phyloP scores from a whole-genome alignment of 2,797 vertebrate species.

The Myotis pilosus region DNA sequence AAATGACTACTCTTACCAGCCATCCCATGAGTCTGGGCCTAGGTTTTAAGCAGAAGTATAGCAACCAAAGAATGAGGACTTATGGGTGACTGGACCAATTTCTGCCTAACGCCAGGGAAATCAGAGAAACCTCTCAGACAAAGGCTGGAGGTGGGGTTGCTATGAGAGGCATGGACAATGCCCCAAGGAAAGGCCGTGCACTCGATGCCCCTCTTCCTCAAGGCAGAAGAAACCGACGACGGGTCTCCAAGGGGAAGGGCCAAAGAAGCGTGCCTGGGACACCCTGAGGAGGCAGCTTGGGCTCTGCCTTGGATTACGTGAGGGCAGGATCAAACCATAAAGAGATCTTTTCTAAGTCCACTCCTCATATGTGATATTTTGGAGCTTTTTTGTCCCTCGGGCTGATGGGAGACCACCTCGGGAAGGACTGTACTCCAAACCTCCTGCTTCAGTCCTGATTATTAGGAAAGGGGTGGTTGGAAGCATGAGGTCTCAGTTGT shows the following conservation, averaged over 20 bases:
- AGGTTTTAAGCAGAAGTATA: conserved; percentile 33
- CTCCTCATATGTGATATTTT: neutral
- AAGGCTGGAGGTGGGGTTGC: neutral
- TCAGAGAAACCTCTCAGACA: neutral
- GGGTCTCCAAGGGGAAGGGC: neutral
- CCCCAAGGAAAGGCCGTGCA: neutral
- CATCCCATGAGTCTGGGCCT: neutral
- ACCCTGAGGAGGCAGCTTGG: neutral
- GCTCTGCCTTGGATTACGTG: neutral
- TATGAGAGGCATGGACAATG: neutral
- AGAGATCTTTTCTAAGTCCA: neutral
- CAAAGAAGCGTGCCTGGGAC: neutral
- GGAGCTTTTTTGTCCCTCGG: neutral
- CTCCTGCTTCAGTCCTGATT: neutral
- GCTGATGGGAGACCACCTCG: neutral
- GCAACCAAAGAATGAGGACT: neutral
- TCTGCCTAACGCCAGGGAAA: neutral
- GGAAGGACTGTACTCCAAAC: neutral
- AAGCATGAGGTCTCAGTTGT: fast-evolving
- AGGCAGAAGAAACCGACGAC: neutral
- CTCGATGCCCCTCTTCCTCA: neutral
- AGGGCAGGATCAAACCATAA: neutral
- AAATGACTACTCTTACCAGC: neutral
- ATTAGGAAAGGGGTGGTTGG: neutral
- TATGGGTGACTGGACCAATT: neutral